These are phyloP conservation scores for Idaea biselata DNA, from an alignment of 2,888 invertebrate genomes.

Conservation along the genomic window DNA sequence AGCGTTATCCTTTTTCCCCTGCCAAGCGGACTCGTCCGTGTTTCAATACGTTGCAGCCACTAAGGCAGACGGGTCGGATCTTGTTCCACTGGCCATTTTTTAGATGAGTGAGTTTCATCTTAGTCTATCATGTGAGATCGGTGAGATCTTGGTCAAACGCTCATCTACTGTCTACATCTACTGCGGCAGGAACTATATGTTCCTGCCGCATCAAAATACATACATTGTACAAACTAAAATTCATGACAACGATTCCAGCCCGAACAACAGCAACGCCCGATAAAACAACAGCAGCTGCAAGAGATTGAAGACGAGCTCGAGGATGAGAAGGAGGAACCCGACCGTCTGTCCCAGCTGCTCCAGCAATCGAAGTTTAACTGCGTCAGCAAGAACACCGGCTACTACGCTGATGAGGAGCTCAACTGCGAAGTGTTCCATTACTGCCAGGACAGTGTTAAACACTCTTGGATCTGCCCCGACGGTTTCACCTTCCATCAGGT, in stretches of 20 bases:
- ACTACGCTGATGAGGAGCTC: constrained; percentile 94
- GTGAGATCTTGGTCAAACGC: too few relatives aligned
- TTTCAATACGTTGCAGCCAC: too few relatives aligned
- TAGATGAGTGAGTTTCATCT: too few relatives aligned
- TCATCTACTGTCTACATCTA: too few relatives aligned
- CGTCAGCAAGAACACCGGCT: constrained; percentile 89
- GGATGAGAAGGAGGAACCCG: constrained; percentile 91
- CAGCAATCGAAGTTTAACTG: constrained; percentile 93
- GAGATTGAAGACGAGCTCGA: constrained; percentile 78
- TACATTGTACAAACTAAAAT: background rate
- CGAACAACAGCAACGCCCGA: constrained; percentile 46
- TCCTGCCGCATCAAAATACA: too few relatives aligned
- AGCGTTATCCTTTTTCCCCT: too few relatives aligned
- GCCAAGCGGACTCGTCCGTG: too few relatives aligned
- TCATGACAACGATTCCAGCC: constrained; percentile 29
- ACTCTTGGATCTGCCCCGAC: constrained; percentile 96
- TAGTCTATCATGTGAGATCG: too few relatives aligned
- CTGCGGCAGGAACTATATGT: too few relatives aligned
- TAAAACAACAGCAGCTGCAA: constrained; percentile 53
- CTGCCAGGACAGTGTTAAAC: constrained; percentile 93
- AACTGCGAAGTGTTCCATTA: constrained; percentile 96
- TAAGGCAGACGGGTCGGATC: too few relatives aligned
- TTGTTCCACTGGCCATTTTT: too few relatives aligned
- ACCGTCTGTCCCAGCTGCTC: constrained; percentile 88
- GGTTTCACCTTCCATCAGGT: constrained; percentile 94